phyloP scores from a whole-genome alignment of 2,113 vertebrate species.

The Polyodon spathula region DNA sequence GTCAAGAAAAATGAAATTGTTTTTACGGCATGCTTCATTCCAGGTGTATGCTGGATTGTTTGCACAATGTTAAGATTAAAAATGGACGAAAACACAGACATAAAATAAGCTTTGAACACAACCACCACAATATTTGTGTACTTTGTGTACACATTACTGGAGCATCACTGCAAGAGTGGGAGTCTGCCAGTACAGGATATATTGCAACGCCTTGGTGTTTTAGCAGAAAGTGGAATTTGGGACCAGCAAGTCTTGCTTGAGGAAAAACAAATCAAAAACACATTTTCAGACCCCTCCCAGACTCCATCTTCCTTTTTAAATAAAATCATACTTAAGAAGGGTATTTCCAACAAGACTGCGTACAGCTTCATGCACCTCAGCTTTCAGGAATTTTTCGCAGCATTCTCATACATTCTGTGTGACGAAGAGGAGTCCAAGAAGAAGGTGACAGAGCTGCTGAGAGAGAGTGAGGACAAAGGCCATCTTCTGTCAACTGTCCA shows the following conservation, averaged over 20 bases:
- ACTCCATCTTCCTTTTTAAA: not conserved
- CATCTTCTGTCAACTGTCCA: too few relatives aligned
- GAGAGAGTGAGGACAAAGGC: too few relatives aligned
- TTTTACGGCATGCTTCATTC: not conserved
- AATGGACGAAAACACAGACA: not conserved
- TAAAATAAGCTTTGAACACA: not conserved
- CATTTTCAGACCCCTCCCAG: not conserved
- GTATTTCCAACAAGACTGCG: not conserved
- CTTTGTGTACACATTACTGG: not conserved
- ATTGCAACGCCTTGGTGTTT: not conserved
- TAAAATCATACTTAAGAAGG: conserved; percentile 1
- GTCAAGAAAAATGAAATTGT: not conserved
- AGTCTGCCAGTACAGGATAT: not conserved
- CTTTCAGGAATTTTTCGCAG: conserved; percentile 9
- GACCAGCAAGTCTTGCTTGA: conserved; percentile 3
- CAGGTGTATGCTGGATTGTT: not conserved
- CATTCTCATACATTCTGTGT: not conserved
- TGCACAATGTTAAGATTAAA: not conserved
- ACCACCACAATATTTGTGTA: conserved; percentile 6
- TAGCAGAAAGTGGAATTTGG: not conserved
- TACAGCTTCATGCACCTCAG: conserved; percentile 6
- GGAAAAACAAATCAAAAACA: not conserved
- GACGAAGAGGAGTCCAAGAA: not conserved
- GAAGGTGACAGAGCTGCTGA: too few relatives aligned
- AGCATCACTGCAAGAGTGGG: conserved; percentile 2